These are phyloP conservation scores for Gymnosoma rotundatum DNA, from an alignment of 2,888 invertebrate species.

Conservation along the genomic window DNA sequence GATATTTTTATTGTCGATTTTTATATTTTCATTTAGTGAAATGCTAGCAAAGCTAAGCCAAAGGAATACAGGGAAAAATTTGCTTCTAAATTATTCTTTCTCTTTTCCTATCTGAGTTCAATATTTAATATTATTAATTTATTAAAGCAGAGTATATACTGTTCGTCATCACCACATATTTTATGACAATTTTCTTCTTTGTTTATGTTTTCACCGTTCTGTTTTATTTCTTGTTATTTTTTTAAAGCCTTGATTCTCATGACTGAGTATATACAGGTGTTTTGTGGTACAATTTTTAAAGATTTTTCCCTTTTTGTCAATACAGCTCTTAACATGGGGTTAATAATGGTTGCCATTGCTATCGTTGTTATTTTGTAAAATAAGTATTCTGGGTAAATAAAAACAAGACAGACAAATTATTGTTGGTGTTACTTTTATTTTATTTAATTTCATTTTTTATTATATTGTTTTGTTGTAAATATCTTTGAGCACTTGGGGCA, in stretches of 20 bases:
- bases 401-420: conserved; percentile 44
- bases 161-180: too few relatives aligned
- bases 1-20: too few relatives aligned
- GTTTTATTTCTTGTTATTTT: not conserved
- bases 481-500: conserved; percentile 19
- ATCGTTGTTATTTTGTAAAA: not conserved
- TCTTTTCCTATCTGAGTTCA: too few relatives aligned
- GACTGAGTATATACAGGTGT: conserved; percentile 48
- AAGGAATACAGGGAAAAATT: too few relatives aligned
- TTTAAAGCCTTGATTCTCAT: conserved; percentile 19
- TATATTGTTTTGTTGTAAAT: conserved; percentile 12
- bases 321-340: not conserved
- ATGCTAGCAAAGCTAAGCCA: too few relatives aligned
- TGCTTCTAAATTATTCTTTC: too few relatives aligned
- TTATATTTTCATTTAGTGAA: too few relatives aligned
- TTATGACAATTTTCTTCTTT: too few relatives aligned
- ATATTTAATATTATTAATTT: too few relatives aligned
- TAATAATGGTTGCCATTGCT: not conserved
- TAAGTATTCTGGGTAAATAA: conserved; percentile 2
- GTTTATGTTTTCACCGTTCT: too few relatives aligned
- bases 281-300: conserved; percentile 16
- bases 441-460: not conserved
- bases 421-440: not conserved
- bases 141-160: too few relatives aligned
- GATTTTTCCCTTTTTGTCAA: not conserved